These are phyloP conservation scores for Clarias laeviceps DNA, from an alignment of 2,797 vertebrate species.

Conservation along the genomic window DNA sequence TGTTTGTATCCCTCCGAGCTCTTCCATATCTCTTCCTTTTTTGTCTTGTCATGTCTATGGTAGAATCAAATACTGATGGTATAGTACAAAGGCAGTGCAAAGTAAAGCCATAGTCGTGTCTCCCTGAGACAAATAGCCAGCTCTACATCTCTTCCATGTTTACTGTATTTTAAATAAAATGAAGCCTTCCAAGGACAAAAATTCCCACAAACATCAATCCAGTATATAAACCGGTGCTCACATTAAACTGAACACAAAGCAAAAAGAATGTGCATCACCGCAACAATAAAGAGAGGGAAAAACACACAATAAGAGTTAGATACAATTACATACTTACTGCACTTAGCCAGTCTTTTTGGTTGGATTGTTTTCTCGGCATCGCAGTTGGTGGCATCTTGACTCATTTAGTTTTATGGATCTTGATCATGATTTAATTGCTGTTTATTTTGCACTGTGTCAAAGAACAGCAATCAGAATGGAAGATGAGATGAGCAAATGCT, in stretches of 20 bases:
- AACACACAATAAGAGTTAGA: background rate
- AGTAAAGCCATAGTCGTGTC: background rate
- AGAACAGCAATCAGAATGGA: slow-evolving; percentile 25
- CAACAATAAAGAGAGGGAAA: slow-evolving; percentile 7
- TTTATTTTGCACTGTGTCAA: slow-evolving; percentile 31
- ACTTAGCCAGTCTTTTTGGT: slow-evolving; percentile 16
- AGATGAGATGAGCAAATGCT: slow-evolving; percentile 20
- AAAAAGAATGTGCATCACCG: background rate
- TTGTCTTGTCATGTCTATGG: background rate
- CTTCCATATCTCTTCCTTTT: background rate
- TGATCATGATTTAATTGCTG: slow-evolving; percentile 31
- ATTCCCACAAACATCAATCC: background rate
- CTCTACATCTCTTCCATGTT: background rate
- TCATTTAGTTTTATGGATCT: slow-evolving; percentile 3
- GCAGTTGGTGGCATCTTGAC: slow-evolving; percentile 4
- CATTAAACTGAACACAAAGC: background rate
- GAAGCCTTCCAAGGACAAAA: background rate
- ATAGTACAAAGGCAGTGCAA: background rate
- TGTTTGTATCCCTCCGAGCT: background rate
- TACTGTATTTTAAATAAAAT: background rate
- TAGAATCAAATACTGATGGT: background rate
- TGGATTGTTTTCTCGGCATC: slow-evolving; percentile 17
- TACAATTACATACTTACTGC: slow-evolving; percentile 4
- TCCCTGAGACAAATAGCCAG: background rate
- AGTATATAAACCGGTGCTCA: background rate